Evolutionary conservation across 2,888 invertebrate species (phyloP).

Genomic region (Trichogramma evanescens): DNA sequence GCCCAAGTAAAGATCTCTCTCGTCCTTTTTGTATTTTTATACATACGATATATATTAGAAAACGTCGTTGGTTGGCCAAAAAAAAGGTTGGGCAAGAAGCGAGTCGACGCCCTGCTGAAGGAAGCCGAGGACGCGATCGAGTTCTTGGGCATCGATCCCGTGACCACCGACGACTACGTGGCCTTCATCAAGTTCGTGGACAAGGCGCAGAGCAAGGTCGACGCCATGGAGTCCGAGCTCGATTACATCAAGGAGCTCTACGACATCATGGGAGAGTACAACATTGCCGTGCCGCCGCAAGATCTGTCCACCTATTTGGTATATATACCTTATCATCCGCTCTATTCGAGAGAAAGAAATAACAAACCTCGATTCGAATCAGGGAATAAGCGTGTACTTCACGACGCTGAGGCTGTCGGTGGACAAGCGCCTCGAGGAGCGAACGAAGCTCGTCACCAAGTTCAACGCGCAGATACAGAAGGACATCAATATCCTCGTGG

Average conservation of each 20-base stretch:
- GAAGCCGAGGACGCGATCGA: slow-evolving; percentile 60
- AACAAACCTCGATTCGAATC: background rate
- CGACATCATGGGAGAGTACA: slow-evolving; percentile 74
- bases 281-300: slow-evolving; percentile 65
- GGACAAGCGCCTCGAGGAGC: slow-evolving; percentile 63
- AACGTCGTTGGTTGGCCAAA: background rate
- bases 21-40: no score
- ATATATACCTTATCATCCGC: slow-evolving; percentile 23
- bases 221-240: slow-evolving; percentile 63
- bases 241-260: slow-evolving; percentile 79
- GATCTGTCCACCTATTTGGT: slow-evolving; percentile 59
- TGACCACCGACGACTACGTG: slow-evolving; percentile 66
- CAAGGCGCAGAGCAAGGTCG: slow-evolving; percentile 59
- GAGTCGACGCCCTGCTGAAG: slow-evolving; percentile 50
- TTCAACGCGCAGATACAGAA: slow-evolving; percentile 70
- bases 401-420: slow-evolving; percentile 62
- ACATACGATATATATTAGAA: background rate
- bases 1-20: slow-evolving; percentile 53
- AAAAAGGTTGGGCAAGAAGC: slow-evolving; percentile 49
- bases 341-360: background rate
- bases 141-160: slow-evolving; percentile 54
- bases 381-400: slow-evolving; percentile 57
- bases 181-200: slow-evolving; percentile 66
- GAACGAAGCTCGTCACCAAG: slow-evolving; percentile 60
- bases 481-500: slow-evolving; percentile 67